Evolutionary conservation across 2,888 invertebrate species (phyloP).

Genomic region (Neelides folsomi): DNA sequence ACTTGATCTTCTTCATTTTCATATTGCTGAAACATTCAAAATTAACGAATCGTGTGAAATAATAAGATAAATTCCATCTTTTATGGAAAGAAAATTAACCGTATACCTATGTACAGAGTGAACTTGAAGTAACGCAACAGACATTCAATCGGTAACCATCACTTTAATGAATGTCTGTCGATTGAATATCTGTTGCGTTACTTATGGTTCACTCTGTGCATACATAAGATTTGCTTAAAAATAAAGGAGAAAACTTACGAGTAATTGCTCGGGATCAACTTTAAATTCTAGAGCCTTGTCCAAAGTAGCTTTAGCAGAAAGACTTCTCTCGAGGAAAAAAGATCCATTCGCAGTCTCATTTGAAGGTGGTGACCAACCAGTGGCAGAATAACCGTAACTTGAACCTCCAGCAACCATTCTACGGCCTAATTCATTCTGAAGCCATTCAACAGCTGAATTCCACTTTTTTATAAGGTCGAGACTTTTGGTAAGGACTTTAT

Average conservation of each 20-base stretch:
- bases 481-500: constrained; percentile 62
- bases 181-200: too few species aligned
- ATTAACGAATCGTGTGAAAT: too few species aligned
- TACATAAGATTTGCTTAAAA: too few species aligned
- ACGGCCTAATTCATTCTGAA: constrained; percentile 79
- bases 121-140: too few species aligned
- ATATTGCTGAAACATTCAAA: background rate
- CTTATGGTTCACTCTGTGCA: too few species aligned
- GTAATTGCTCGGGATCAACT: constrained; percentile 43
- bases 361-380: constrained; percentile 68
- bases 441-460: constrained; percentile 80
- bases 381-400: constrained; percentile 23
- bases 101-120: too few species aligned
- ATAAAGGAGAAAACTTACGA: too few species aligned
- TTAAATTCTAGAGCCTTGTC: constrained; percentile 62
- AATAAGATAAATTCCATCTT: too few species aligned
- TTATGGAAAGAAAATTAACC: too few species aligned
- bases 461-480: constrained; percentile 71
- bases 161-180: too few species aligned
- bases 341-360: constrained; percentile 83
- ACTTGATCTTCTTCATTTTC: constrained; percentile 30
- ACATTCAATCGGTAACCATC: too few species aligned
- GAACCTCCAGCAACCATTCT: constrained; percentile 20
- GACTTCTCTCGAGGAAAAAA: constrained; percentile 84
- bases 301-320: constrained; percentile 78